These are phyloP conservation scores for Eulemur macaco DNA, from an alignment of 2,113 vertebrate species.

Conservation along the genomic window DNA sequence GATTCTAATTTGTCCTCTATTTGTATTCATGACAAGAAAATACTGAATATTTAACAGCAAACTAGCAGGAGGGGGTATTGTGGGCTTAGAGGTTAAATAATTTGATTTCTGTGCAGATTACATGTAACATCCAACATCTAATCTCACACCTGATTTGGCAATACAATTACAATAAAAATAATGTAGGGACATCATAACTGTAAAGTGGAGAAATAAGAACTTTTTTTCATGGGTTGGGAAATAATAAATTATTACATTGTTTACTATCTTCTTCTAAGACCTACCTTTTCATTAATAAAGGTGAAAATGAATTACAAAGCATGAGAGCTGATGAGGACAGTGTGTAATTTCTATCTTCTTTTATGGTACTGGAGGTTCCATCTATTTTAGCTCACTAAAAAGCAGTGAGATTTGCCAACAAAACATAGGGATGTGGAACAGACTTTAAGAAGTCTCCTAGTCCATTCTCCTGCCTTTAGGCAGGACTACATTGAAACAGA, in stretches of 20 bases:
- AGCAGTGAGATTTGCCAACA: background rate
- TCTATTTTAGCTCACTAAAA: background rate
- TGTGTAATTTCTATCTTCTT: background rate
- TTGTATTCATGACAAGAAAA: constrained; percentile 98
- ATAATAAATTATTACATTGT: background rate
- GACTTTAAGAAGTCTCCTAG: background rate
- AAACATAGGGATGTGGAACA: background rate
- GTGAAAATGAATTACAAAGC: background rate
- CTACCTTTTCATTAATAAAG: constrained; percentile 17
- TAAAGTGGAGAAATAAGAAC: constrained; percentile 60
- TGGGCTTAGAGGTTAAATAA: constrained; percentile 95
- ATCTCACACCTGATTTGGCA: constrained; percentile 88
- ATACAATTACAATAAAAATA: constrained; percentile 85
- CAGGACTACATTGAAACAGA: constrained; percentile 55
- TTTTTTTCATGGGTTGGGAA: constrained; percentile 36
- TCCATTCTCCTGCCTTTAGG: constrained; percentile 44
- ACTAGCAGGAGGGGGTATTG: constrained; percentile 92
- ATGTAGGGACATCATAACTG: constrained; percentile 58
- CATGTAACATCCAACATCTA: constrained; percentile 93
- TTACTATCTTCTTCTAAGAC: background rate
- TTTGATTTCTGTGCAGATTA: constrained; percentile 98
- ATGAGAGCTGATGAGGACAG: background rate
- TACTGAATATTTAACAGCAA: constrained; percentile 97
- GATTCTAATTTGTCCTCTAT: constrained; percentile 98
- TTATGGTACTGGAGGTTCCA: background rate